These are phyloP conservation scores for Cyclura pinguis DNA, from an alignment of 2,797 vertebrate genomes.

Conservation along the genomic window DNA sequence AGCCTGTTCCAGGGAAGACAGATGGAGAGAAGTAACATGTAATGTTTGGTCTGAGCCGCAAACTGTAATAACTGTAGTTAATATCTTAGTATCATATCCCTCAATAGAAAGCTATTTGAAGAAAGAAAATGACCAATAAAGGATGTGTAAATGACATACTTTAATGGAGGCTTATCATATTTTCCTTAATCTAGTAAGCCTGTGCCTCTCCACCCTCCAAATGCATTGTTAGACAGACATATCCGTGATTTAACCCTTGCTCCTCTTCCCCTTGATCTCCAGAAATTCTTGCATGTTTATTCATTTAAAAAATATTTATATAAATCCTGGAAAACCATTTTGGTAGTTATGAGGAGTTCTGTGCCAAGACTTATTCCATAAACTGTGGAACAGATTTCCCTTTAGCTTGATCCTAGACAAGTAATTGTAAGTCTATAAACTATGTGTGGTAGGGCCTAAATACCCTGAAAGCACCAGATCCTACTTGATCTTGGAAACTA, in stretches of 20 bases:
- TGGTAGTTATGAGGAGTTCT: not conserved
- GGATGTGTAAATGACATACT: not conserved
- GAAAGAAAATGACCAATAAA: not conserved
- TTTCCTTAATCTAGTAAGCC: not conserved
- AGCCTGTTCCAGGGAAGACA: not conserved
- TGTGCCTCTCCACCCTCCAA: not conserved
- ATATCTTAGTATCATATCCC: not conserved
- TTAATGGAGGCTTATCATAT: not conserved
- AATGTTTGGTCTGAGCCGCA: not conserved
- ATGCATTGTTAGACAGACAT: not conserved
- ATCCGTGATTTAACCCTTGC: not conserved
- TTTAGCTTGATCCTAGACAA: no score
- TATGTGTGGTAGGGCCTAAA: not conserved
- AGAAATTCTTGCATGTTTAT: not conserved
- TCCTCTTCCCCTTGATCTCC: not conserved
- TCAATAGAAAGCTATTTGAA: not conserved
- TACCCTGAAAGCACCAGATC: no score
- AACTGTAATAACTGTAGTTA: not conserved
- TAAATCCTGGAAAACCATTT: not conserved
- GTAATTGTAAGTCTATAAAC: not conserved
- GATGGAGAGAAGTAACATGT: slow-evolving; percentile 8
- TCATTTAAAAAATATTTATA: not conserved
- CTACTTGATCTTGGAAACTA: no score
- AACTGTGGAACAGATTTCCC: not conserved
- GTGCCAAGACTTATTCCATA: not conserved